Evolutionary conservation across 2,797 vertebrate genomes (phyloP), one percentile per base, ranked within the genome.

Genomic region (Siniperca undulata): DNA sequence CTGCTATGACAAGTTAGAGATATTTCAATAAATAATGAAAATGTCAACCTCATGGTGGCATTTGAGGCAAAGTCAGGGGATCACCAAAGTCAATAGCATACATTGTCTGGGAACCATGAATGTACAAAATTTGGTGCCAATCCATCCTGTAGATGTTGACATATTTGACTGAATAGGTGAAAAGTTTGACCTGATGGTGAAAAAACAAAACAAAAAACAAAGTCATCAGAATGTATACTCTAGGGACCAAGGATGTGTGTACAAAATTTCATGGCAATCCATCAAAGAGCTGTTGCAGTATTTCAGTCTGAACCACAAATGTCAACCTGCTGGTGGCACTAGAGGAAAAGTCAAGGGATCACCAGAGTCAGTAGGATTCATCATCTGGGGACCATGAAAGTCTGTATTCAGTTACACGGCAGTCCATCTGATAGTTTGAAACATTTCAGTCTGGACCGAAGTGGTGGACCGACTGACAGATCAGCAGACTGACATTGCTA

Each of bases 301-400:
- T 50, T 80, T 71, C 3, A 13, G 10, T 72, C 10, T 40, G 24
- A 61, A 58, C 34, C 30, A 75, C 20, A 27, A 59, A 59, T 36
- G 20, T 78, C 30, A 53, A 58, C 8, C 10, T 52, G 48, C 17
- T 42, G 40, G 40, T 42, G 40, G 40, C 40, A 42, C 40, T 48
- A 48, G 16, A 16, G 46, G 46, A 48, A 48, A 48, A 48, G 17
- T 50, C 48, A 50, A 17, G 19, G 19, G 48, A 50, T 50, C 48
- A 50, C 19, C 17, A 50, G 14, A 20, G 48, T 50, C 17, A 36
- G 1, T 48, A 48, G 16, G 46, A 48, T 48, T 48, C 19, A 52
- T 52, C 20, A 22, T 66, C 1, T 14, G 17, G 12, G 30, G 30
- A 68, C 66, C 13, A 9, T n/a, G 13, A 53, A 53, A 53, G 11